A percentile compares a stretch with the other conserved stretches of the same genome.
phyloP scores from a whole-genome alignment of 2,888 invertebrate species.

The Ceraclea dissimilis region DNA sequence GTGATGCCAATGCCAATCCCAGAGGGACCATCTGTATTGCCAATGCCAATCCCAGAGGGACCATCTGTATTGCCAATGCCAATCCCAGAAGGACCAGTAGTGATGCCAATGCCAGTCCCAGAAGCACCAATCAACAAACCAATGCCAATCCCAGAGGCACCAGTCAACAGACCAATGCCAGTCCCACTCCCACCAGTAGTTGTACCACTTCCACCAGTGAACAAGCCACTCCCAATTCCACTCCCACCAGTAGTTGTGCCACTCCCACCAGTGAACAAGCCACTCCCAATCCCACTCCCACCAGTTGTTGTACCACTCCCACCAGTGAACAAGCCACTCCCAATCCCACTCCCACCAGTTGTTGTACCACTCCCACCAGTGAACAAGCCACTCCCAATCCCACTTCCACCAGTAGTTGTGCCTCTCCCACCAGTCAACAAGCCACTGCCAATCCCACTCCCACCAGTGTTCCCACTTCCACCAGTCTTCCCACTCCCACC shows the following conservation, averaged over 20 bases:
- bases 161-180: background rate
- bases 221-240: no score
- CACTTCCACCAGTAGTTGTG: background rate
- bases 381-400: no score
- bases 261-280: background rate
- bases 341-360: background rate
- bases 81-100: background rate
- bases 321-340: background rate
- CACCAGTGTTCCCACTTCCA: background rate
- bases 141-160: background rate
- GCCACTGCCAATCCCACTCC: background rate
- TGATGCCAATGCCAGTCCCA: conserved; percentile 1
- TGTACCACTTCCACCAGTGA: background rate
- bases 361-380: background rate
- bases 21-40: background rate
- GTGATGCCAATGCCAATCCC: background rate
- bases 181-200: background rate
- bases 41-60: background rate
- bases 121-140: background rate
- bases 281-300: no score
- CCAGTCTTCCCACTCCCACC: background rate
- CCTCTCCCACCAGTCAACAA: background rate
- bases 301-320: background rate
- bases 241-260: background rate
- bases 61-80: background rate